These are phyloP conservation scores for Pithys albifrons DNA, from an alignment of 2,113 vertebrate species.

Conservation along the genomic window DNA sequence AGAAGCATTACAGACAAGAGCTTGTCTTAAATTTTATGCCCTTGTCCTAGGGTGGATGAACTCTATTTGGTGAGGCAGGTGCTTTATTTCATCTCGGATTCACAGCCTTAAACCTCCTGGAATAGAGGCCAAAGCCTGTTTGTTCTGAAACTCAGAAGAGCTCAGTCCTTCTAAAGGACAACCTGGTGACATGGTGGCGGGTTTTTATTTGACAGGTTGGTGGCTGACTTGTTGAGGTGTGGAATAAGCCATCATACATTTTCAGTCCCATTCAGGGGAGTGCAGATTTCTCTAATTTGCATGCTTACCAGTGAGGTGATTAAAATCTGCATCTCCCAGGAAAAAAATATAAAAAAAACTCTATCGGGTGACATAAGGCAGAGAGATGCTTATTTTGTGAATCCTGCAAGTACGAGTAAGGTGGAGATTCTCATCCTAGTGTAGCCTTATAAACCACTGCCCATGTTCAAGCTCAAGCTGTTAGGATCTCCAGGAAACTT, in stretches of 20 bases:
- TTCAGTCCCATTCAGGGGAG: neutral
- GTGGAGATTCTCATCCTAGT: neutral
- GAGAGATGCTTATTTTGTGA: neutral
- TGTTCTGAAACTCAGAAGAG: neutral
- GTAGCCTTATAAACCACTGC: neutral
- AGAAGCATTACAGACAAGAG: neutral
- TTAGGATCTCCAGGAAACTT: neutral
- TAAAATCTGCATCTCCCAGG: neutral
- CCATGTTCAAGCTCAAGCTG: neutral
- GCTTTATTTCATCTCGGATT: neutral
- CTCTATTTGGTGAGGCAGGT: neutral
- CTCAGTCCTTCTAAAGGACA: neutral
- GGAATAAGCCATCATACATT: neutral
- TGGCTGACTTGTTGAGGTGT: neutral
- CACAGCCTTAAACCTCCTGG: neutral
- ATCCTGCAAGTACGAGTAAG: neutral
- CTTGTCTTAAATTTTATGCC: neutral
- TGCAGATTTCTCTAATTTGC: neutral
- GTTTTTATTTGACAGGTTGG: neutral
- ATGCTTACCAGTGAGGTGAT: neutral
- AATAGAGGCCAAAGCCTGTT: neutral
- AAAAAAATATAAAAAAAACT: neutral
- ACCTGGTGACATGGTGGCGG: neutral
- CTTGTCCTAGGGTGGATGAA: neutral
- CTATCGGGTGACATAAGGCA: neutral